These are phyloP conservation scores for Ursus arctos DNA, from an alignment of 2,113 vertebrate genomes.

Conservation along the genomic window DNA sequence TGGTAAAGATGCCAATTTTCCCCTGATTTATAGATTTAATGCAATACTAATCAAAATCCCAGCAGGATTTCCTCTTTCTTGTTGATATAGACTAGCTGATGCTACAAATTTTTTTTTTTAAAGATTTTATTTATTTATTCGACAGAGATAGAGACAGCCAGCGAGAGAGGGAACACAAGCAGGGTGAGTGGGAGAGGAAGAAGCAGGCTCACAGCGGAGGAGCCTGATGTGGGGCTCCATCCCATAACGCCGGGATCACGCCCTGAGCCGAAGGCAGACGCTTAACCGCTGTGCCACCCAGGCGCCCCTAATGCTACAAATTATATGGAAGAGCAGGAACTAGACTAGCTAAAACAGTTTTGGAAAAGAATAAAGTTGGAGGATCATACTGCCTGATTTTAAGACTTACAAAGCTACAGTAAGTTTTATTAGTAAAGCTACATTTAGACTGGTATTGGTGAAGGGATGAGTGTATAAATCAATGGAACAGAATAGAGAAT, in stretches of 20 bases:
- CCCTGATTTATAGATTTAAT: constrained; percentile 11
- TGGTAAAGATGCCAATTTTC: neutral
- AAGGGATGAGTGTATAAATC: neutral
- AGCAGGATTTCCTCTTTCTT: neutral
- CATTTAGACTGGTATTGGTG: neutral
- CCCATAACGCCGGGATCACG: no score
- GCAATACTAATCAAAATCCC: neutral
- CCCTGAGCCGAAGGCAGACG: no score
- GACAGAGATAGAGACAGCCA: no score
- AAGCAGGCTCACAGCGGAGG: no score
- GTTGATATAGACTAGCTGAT: neutral
- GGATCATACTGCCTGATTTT: constrained; percentile 11
- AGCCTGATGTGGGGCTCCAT: no score
- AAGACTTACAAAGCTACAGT: neutral
- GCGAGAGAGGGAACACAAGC: no score
- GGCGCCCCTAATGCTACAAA: neutral
- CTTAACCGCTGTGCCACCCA: no score
- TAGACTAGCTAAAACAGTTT: constrained; percentile 11
- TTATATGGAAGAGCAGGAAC: neutral
- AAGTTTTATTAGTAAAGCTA: neutral
- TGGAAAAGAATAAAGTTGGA: constrained; percentile 16
- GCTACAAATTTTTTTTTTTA: neutral
- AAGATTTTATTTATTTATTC: no score
- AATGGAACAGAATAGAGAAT: neutral
- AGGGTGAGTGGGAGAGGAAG: no score